A percentile compares a stretch with the other conserved stretches of the same genome.
Conservation (phyloP, 2,113 vertebrate genomes). For the Dolichotis patagonum region DNA sequence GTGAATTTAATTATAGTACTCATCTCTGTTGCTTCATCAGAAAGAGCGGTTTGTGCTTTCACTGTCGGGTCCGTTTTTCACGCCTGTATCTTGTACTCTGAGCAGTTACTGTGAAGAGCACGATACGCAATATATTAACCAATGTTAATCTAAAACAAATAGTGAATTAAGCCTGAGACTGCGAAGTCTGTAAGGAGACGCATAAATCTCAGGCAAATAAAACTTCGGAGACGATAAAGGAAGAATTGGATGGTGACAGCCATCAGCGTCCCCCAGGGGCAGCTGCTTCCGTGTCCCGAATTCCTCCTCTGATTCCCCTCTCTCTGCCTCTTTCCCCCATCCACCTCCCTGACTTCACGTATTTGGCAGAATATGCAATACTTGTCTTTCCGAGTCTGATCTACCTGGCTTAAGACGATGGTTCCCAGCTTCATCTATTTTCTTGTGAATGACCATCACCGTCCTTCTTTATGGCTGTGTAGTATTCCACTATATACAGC, state of each 20-base stretch:
- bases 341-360: neutral
- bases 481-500: neutral
- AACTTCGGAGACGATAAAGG: neutral
- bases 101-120: no score
- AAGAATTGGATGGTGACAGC: neutral
- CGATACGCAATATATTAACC: no score
- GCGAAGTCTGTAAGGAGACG: neutral
- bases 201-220: neutral
- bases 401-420: neutral
- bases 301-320: no score
- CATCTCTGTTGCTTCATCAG: no score
- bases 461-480: neutral
- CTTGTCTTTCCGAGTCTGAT: neutral
- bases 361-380: neutral
- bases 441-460: no score
- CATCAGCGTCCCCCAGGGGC: neutral
- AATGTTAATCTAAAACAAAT: no score
- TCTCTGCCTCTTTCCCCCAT: neutral
- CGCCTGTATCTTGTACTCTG: no score
- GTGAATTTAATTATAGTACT: neutral
- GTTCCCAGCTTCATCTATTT: no score
- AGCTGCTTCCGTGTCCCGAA: no score
- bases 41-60: no score
- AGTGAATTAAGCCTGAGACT: neutral
- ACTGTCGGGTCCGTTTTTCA: no score